These are phyloP conservation scores for Aegypius monachus DNA, from an alignment of 2,113 vertebrate species.

Conservation along the genomic window DNA sequence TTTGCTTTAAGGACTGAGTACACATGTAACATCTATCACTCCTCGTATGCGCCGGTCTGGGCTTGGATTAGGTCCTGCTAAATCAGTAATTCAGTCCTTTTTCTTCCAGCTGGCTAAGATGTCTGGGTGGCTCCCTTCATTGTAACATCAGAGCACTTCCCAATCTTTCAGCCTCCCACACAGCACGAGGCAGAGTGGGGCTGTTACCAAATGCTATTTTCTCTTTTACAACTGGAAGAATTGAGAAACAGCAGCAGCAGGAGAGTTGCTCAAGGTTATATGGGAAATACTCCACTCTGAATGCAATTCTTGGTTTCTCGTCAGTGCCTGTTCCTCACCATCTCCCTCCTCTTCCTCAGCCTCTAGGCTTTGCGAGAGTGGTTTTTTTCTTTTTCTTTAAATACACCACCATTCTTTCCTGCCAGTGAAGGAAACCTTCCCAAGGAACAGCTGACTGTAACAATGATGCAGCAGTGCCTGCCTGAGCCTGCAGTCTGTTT, in stretches of 20 bases:
- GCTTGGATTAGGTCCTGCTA: not conserved
- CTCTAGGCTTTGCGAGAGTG: not conserved
- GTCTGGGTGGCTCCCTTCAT: not conserved
- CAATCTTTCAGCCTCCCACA: not conserved
- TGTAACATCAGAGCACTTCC: not conserved
- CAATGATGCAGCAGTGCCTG: not conserved
- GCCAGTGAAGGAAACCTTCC: not conserved
- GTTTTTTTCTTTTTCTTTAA: not conserved
- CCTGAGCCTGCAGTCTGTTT: not conserved
- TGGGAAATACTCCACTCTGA: fast-evolving
- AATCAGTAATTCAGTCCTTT: not conserved
- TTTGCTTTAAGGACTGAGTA: not conserved
- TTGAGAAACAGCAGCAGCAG: not conserved
- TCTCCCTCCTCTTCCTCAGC: not conserved
- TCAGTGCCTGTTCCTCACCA: not conserved
- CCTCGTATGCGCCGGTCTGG: fast-evolving
- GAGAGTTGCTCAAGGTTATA: fast-evolving
- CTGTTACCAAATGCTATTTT: not conserved
- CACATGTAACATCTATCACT: not conserved
- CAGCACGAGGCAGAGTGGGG: not conserved
- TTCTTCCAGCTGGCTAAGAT: not conserved
- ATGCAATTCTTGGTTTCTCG: not conserved
- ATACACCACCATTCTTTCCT: not conserved
- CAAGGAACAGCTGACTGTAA: not conserved
- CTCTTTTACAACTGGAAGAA: not conserved